Percentiles rank a stretch among this genome's conserved stretches.
Conservation (phyloP, 2,888 invertebrate genomes). For the Odontocolon sp. region DNA sequence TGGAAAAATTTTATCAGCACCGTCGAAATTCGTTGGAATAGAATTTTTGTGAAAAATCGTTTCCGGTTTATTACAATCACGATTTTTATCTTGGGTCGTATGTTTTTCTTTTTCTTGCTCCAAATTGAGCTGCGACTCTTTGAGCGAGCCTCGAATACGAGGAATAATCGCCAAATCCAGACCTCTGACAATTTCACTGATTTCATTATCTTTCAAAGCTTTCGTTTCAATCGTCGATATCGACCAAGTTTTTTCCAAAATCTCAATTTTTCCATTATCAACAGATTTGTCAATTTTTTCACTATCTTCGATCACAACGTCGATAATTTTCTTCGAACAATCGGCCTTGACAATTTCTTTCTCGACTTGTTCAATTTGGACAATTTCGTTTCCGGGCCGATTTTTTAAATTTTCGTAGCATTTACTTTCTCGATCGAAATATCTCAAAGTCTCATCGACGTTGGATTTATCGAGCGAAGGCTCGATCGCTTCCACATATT, state of each 20-base stretch:
- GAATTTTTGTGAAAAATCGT: slow-evolving; percentile 22
- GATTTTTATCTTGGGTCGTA: neutral
- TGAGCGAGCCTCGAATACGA: neutral
- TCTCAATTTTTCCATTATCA: neutral
- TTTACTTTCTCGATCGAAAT: slow-evolving; percentile 7
- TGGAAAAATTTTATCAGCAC: neutral
- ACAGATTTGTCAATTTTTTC: too few relatives aligned
- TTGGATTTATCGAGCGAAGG: neutral
- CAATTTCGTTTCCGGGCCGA: too few relatives aligned
- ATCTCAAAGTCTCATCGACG: neutral
- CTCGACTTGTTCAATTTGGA: neutral
- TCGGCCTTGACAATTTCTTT: neutral
- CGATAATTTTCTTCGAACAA: neutral
- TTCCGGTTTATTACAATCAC: neutral
- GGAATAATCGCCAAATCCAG: slow-evolving; percentile 32
- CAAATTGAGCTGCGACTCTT: neutral
- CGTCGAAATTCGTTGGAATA: too few relatives aligned
- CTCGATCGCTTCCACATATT: slow-evolving; percentile 1
- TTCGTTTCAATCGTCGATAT: neutral
- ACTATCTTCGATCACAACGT: neutral
- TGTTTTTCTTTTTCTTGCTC: neutral
- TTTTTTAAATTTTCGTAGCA: too few relatives aligned
- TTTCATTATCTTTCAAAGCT: neutral
- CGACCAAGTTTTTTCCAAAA: neutral
- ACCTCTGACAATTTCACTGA: slow-evolving; percentile 38